Percentiles rank a stretch among this genome's conserved stretches.
Conservation (phyloP, 92 coral and sea anemone genomes). For the Virgularia gustaviana region DNA sequence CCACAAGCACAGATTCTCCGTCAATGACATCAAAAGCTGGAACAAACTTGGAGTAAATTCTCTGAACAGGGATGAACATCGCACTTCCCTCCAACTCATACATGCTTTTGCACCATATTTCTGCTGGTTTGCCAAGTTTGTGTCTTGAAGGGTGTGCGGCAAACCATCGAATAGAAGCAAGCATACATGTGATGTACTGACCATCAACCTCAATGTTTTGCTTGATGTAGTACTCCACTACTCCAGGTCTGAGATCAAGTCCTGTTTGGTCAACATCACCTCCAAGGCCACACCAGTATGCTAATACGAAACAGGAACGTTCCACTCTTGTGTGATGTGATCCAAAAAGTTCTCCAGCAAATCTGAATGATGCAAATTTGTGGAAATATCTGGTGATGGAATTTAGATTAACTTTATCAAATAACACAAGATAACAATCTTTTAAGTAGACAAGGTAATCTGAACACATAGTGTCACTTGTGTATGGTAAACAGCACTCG, state of each 20-base stretch:
- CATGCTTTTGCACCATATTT: slow-evolving; percentile 60
- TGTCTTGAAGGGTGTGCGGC: slow-evolving; percentile 42
- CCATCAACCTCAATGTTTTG: slow-evolving; percentile 52
- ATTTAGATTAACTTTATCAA: background rate
- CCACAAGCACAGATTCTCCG: slow-evolving; percentile 9
- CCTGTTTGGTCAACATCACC: slow-evolving; percentile 43
- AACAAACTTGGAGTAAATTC: slow-evolving; percentile 43
- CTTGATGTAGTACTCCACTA: slow-evolving; percentile 46
- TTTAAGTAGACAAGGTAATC: background rate
- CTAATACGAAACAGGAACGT: slow-evolving; percentile 47
- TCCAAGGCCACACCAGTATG: slow-evolving; percentile 45
- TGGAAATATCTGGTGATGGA: slow-evolving; percentile 23
- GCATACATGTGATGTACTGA: slow-evolving; percentile 45
- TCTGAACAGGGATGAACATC: slow-evolving; percentile 57
- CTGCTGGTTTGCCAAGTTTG: slow-evolving; percentile 48
- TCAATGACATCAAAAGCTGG: background rate
- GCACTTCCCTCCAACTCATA: slow-evolving; percentile 66
- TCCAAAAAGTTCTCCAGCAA: slow-evolving; percentile 34
- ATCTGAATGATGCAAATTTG: slow-evolving; percentile 21
- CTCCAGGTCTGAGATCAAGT: slow-evolving; percentile 69
- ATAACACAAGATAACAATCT: slow-evolving; percentile 24
- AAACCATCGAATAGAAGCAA: slow-evolving; percentile 53
- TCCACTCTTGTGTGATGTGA: background rate
- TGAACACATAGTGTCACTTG: background rate
- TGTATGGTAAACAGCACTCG: slow-evolving; percentile 2